Percentiles rank a stretch among this genome's conserved stretches.
Conservation (phyloP, 2,888 invertebrate genomes). For the Lymantria dispar region DNA sequence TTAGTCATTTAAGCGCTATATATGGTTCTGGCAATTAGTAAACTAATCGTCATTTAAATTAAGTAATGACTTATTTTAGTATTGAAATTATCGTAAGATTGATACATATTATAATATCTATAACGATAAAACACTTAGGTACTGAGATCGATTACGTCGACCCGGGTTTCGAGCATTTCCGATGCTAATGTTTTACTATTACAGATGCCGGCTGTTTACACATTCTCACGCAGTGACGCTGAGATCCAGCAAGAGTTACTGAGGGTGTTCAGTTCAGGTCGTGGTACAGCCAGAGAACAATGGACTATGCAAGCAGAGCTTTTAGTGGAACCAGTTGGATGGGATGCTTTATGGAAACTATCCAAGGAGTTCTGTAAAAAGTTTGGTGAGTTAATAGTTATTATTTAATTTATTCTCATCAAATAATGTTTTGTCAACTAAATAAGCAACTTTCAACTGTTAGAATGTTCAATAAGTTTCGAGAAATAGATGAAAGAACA, state of each 20-base stretch:
- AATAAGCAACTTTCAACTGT: too few relatives aligned
- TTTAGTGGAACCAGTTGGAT: slow-evolving; percentile 84
- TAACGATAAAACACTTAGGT: too few relatives aligned
- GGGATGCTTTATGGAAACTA: slow-evolving; percentile 88
- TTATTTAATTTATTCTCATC: not conserved
- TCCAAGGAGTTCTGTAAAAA: slow-evolving; percentile 84
- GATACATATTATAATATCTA: too few relatives aligned
- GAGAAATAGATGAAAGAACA: too few relatives aligned
- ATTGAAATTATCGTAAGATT: too few relatives aligned
- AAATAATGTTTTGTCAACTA: not conserved
- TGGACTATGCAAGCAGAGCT: slow-evolving; percentile 79
- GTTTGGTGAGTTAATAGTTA: slow-evolving; percentile 59
- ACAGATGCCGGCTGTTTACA: slow-evolving; percentile 68
- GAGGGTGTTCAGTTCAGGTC: slow-evolving; percentile 58
- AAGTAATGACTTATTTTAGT: not conserved
- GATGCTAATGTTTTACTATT: too few relatives aligned
- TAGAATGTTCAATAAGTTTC: too few relatives aligned
- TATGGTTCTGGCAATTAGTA: too few relatives aligned
- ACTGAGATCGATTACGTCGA: too few relatives aligned
- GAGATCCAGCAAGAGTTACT: slow-evolving; percentile 64
- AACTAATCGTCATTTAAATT: too few relatives aligned
- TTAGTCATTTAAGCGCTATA: too few relatives aligned
- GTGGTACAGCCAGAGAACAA: slow-evolving; percentile 65
- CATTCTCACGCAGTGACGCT: slow-evolving; percentile 64
- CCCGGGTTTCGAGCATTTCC: too few relatives aligned